Evolutionary conservation across 2,113 vertebrate species (phyloP).

Genomic region (Taxidea taxus): DNA sequence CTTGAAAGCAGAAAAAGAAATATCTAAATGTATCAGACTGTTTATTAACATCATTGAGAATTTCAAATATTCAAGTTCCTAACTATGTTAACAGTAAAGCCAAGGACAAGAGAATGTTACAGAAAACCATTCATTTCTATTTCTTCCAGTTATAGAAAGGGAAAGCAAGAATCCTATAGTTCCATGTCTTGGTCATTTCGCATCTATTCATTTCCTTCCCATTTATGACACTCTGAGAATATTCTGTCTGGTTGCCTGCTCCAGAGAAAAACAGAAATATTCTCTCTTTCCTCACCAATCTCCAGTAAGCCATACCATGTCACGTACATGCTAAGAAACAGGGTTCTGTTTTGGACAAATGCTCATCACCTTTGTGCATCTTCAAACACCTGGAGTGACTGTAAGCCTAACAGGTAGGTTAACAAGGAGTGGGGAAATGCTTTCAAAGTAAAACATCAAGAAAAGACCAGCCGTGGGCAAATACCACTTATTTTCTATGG

Average conservation of each 20-base stretch:
- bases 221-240: neutral
- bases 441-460: neutral
- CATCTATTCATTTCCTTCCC: neutral
- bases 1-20: neutral
- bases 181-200: neutral
- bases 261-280: neutral
- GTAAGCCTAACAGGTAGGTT: neutral
- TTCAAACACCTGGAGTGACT: neutral
- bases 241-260: neutral
- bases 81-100: constrained; percentile 22
- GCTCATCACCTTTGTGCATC: neutral
- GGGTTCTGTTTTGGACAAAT: neutral
- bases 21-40: neutral
- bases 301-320: neutral
- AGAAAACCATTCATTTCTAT: neutral
- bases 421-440: neutral
- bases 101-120: neutral
- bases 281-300: neutral
- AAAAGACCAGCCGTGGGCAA: neutral
- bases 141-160: neutral
- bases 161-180: constrained; percentile 4
- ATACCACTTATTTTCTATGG: neutral
- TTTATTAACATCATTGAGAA: neutral
- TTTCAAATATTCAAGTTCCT: neutral
- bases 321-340: neutral